A percentile compares a stretch with the other conserved stretches of the same genome.
phyloP scores from a whole-genome alignment of 2,113 vertebrate genomes.

The Lepus timidus region DNA sequence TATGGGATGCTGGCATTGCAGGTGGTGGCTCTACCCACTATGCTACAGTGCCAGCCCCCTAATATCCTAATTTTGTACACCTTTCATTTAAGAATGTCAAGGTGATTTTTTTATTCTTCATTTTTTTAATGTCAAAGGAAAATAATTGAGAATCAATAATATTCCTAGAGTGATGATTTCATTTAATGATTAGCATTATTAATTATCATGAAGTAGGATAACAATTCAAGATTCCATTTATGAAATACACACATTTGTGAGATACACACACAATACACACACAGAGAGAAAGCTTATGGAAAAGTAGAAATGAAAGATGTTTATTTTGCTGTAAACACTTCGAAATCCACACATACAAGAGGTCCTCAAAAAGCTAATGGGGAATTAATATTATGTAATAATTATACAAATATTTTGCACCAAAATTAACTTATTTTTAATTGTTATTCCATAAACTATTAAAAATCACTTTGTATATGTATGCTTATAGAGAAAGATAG shows the following conservation, averaged over 20 bases:
- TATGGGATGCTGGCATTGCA: too few relatives aligned
- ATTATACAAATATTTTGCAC: too few relatives aligned
- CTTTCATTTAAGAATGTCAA: constrained; percentile 45
- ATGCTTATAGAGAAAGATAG: background rate
- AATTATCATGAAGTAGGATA: constrained; percentile 42
- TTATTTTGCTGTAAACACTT: too few relatives aligned
- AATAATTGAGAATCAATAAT: constrained; percentile 46
- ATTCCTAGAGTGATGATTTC: constrained; percentile 26
- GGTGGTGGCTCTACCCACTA: too few relatives aligned
- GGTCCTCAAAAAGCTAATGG: too few relatives aligned
- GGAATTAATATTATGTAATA: too few relatives aligned
- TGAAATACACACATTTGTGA: background rate
- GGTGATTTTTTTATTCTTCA: background rate
- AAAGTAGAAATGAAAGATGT: too few relatives aligned
- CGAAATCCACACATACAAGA: too few relatives aligned
- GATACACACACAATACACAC: background rate
- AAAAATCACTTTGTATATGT: background rate
- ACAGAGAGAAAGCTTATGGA: too few relatives aligned
- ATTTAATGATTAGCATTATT: constrained; percentile 38
- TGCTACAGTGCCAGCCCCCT: too few relatives aligned
- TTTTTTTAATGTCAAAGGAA: constrained; percentile 10
- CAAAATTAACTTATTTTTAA: too few relatives aligned
- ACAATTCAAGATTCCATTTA: background rate
- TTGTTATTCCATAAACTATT: too few relatives aligned
- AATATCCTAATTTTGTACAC: background rate